Evolutionary conservation across 2,888 invertebrate genomes (phyloP).

Genomic region (Melinopterus prodromus): DNA sequence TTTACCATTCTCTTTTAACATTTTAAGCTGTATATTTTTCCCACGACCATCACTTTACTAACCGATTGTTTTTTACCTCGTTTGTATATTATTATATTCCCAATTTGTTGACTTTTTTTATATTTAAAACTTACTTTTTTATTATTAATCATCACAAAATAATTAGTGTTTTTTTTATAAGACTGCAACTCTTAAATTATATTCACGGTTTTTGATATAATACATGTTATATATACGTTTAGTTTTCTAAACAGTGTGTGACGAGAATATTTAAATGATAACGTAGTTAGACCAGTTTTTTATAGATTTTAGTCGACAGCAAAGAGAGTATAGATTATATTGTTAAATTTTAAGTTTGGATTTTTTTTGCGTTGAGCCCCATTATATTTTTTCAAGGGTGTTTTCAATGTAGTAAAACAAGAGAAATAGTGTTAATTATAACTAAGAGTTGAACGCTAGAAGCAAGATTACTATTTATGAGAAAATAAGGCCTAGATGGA

Average conservation of each 20-base stretch:
- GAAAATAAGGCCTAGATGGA: neutral
- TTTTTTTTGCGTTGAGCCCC: neutral
- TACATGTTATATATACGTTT: neutral
- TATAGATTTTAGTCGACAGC: neutral
- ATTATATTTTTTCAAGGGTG: neutral
- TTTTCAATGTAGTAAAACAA: neutral
- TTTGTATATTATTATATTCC: neutral
- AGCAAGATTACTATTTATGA: neutral
- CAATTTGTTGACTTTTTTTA: neutral
- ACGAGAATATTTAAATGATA: neutral
- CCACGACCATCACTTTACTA: neutral
- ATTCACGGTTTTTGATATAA: neutral
- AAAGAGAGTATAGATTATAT: neutral
- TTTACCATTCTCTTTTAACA: neutral
- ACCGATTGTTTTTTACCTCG: neutral
- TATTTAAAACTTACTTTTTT: neutral
- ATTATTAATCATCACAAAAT: neutral
- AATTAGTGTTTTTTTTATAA: constrained; percentile 6
- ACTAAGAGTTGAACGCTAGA: neutral
- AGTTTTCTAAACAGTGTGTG: neutral
- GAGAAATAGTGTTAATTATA: too few relatives aligned
- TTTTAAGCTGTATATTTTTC: constrained; percentile 8
- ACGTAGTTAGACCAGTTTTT: neutral
- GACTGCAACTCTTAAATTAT: neutral
- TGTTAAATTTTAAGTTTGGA: neutral